phyloP scores from a whole-genome alignment of 2,888 invertebrate genomes.

The Epistrophe eligans region DNA sequence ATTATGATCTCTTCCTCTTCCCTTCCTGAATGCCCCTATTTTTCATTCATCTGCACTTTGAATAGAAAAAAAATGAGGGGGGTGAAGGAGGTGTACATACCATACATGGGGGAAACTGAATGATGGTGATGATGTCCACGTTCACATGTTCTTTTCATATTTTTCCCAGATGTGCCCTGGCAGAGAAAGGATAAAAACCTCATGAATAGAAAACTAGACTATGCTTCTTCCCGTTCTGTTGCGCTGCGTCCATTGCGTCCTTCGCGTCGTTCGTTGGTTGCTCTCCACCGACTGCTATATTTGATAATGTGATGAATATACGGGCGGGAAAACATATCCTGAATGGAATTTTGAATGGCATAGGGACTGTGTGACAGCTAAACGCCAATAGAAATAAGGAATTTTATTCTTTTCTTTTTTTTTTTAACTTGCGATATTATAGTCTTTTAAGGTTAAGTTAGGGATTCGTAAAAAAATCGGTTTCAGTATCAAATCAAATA shows the following conservation, averaged over 20 bases:
- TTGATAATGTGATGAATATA: slow-evolving; percentile 73
- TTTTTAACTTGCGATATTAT: not conserved
- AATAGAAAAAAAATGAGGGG: slow-evolving; percentile 17
- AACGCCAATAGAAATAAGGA: slow-evolving; percentile 63
- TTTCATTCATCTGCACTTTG: slow-evolving; percentile 47
- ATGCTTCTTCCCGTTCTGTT: slow-evolving; percentile 6
- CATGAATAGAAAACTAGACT: slow-evolving; percentile 62
- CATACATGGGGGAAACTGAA: not conserved
- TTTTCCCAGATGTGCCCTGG: slow-evolving; percentile 10
- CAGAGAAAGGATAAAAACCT: slow-evolving; percentile 37
- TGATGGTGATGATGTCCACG: slow-evolving; percentile 70
- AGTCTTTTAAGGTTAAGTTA: not conserved
- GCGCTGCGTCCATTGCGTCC: not conserved
- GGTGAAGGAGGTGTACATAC: not conserved
- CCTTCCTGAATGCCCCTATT: slow-evolving; percentile 22
- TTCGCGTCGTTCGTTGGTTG: too few relatives aligned
- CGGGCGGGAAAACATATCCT: slow-evolving; percentile 54
- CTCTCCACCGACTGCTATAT: slow-evolving; percentile 10
- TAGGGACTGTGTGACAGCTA: slow-evolving; percentile 68
- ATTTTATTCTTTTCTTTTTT: slow-evolving; percentile 41
- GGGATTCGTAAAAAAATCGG: not conserved
- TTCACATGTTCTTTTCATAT: slow-evolving; percentile 62
- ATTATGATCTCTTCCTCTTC: slow-evolving; percentile 57
- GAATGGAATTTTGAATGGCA: slow-evolving; percentile 68
- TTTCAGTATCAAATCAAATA: too few relatives aligned